These are phyloP conservation scores for Montipora foliosa DNA, from an alignment of 64 coral and sea anemone species.

Conservation along the genomic window DNA sequence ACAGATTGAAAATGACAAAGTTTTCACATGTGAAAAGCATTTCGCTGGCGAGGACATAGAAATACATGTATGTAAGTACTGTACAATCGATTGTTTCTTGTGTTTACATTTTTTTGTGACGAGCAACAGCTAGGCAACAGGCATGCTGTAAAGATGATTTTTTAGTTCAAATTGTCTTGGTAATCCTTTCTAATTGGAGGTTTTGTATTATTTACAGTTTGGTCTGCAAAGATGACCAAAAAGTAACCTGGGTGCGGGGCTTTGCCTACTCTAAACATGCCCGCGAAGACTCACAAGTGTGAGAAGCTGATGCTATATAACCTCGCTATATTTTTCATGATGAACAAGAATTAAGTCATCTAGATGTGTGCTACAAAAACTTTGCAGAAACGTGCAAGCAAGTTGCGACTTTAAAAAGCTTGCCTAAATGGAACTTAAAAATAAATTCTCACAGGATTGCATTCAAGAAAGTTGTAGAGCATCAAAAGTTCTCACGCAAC, in stretches of 20 bases:
- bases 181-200: not conserved
- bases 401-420: no score
- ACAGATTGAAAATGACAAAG: no score
- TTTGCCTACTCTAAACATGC: not conserved
- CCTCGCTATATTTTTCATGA: no score
- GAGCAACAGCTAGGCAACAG: no score
- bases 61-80: not conserved
- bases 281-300: not conserved
- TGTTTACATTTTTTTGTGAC: no score
- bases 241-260: not conserved
- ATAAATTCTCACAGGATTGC: no score
- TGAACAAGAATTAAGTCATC: no score
- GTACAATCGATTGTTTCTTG: not conserved
- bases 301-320: not conserved
- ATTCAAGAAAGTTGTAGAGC: no score
- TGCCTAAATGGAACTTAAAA: no score
- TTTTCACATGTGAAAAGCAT: not conserved
- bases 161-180: not conserved
- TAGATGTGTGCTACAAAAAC: no score
- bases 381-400: no score
- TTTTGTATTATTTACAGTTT: not conserved
- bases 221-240: not conserved
- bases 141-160: not conserved
- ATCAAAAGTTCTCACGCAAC: no score
- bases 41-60: not conserved